Base-by-base conservation (phyloP, 2,888 invertebrate species). In the Agapetus fuscipes region DNA sequence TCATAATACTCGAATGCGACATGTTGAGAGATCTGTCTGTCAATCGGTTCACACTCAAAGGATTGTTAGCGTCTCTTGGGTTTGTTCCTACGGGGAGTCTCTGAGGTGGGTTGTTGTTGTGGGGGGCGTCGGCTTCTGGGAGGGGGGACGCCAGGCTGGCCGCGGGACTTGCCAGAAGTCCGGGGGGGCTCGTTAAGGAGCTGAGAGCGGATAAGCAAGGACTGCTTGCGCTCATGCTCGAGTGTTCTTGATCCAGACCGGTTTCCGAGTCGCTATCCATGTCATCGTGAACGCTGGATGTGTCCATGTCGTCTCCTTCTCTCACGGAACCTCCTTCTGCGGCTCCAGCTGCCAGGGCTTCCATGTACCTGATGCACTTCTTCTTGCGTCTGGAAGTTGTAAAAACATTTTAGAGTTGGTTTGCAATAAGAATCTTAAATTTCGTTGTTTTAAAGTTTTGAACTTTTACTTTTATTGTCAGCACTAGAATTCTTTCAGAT, bases 331-430 rank as follows among this genome's bases (percentile, higher is more conserved):
- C 83, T 49, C 71, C 64, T 53, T 77, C 78, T 43, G 66, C 71
- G 54, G 75, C 57, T 63, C 62, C 76, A 64, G 62, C 78, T 62
- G 66, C 79, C 69, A 66, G 77, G 71, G 84, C 81, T 72, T 90
- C 91, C 83, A 90, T 84, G 73, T 93, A 93, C 53, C 93, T 85
- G 59, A 93, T 87, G 76, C 93, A 93, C 71, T 93, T 93, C 71
- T 93, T 93, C 80, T 93, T 93, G 76, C 93, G 89, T 76, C 91
- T 93, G 74, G 3, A 73, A 74, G 20, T 20, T n/a, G n/a, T n/a
- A n/a, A n/a, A n/a, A n/a, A 3, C 24, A 33, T n/a, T n/a, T n/a
- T n/a, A n/a, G n/a, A n/a, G n/a, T n/a, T n/a, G n/a, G n/a, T n/a
- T n/a, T n/a, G n/a, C n/a, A n/a, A n/a, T n/a, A n/a, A n/a, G n/a